Conservation (phyloP, 1,140 invertebrate genomes). For the Littorina saxatilis region DNA sequence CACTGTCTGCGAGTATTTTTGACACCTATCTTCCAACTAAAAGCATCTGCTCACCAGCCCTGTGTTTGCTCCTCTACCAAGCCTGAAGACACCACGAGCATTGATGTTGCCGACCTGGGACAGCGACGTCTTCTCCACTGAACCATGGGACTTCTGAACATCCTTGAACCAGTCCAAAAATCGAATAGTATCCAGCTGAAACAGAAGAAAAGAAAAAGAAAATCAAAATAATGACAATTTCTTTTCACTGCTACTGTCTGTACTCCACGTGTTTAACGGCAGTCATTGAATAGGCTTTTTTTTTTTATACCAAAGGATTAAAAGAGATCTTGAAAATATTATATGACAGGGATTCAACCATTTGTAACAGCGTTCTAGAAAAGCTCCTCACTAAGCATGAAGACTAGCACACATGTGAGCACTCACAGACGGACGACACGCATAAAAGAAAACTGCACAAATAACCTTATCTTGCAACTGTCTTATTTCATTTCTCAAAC, state of each 20-base stretch:
- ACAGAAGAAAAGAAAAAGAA: slow-evolving; percentile 43
- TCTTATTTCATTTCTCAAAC: no score
- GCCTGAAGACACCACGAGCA: slow-evolving; percentile 60
- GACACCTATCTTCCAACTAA: no score
- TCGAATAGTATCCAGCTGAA: slow-evolving; percentile 47
- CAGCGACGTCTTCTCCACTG: slow-evolving; percentile 71
- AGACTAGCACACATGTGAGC: no score
- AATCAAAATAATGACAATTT: slow-evolving; percentile 53
- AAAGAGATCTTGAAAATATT: neutral
- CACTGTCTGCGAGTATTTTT: no score
- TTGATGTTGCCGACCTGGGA: slow-evolving; percentile 70
- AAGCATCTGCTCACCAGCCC: slow-evolving; percentile 72
- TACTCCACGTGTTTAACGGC: slow-evolving; percentile 48
- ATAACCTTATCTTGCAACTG: no score
- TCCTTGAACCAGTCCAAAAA: slow-evolving; percentile 67
- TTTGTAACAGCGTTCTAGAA: no score
- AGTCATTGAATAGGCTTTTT: no score
- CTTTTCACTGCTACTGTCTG: slow-evolving; percentile 55
- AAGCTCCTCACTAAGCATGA: no score
- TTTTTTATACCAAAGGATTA: no score
- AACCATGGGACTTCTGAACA: slow-evolving; percentile 69
- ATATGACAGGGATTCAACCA: neutral
- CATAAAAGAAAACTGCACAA: no score
- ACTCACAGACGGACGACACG: no score
- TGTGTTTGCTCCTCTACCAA: slow-evolving; percentile 63